Conservation (phyloP, 1,140 invertebrate species). For the Psilanteris sp. region DNA sequence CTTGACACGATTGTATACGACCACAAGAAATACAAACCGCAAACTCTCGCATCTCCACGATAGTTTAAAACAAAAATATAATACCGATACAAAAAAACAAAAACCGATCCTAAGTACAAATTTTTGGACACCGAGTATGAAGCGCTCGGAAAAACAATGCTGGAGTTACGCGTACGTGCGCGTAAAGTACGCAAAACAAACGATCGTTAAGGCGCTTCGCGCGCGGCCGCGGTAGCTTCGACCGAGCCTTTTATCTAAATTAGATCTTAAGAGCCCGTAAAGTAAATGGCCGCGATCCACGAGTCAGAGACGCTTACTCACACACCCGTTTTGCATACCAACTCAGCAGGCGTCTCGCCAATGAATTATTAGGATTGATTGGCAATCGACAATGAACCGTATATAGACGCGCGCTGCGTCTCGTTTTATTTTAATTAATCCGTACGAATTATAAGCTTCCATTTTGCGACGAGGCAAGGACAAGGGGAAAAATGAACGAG, state of each 20-base stretch:
- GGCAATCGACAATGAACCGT: slow-evolving; percentile 54
- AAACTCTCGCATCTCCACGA: too few relatives aligned
- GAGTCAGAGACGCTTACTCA: slow-evolving; percentile 25
- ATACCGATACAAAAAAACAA: too few relatives aligned
- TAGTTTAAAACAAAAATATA: too few relatives aligned
- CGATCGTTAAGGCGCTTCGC: slow-evolving; percentile 47
- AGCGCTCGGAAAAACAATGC: too few relatives aligned
- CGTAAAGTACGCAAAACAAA: slow-evolving; percentile 59
- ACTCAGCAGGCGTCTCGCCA: slow-evolving; percentile 53
- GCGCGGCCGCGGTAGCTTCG: slow-evolving; percentile 58
- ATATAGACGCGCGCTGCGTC: slow-evolving; percentile 29
- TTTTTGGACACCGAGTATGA: too few relatives aligned
- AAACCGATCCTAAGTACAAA: too few relatives aligned
- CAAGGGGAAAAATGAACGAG: background rate
- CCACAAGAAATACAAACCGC: too few relatives aligned
- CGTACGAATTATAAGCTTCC: slow-evolving; percentile 34
- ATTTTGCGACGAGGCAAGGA: background rate
- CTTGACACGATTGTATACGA: too few relatives aligned
- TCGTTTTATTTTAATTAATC: slow-evolving; percentile 42
- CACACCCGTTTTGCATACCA: slow-evolving; percentile 58
- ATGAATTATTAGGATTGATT: slow-evolving; percentile 62
- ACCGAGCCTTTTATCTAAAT: slow-evolving; percentile 68
- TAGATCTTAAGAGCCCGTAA: slow-evolving; percentile 70
- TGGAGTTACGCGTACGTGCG: slow-evolving; percentile 38
- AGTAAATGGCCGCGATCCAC: slow-evolving; percentile 66